Conservation (phyloP, 2,113 vertebrate species). For the Cathartes aura region DNA sequence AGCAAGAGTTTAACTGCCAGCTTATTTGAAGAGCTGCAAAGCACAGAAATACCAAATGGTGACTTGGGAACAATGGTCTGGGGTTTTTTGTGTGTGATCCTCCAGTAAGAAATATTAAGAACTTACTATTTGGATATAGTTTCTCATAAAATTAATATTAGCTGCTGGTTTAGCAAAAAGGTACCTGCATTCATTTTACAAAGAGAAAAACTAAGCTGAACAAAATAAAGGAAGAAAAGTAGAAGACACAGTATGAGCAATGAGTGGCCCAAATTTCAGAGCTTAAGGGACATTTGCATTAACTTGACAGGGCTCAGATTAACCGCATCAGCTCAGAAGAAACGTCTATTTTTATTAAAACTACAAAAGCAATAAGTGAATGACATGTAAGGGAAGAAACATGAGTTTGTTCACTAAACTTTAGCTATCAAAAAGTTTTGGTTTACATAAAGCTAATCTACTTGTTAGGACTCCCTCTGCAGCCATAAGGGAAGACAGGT, state of each 20-base stretch:
- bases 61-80: not conserved
- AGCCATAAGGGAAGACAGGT: not conserved
- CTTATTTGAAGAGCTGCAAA: not conserved
- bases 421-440: not conserved
- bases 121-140: not conserved
- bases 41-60: not conserved
- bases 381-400: not conserved
- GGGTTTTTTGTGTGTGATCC: accelerated
- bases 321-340: not conserved
- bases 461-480: not conserved
- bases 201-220: not conserved
- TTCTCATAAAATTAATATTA: not conserved
- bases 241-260: not conserved
- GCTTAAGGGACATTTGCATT: not conserved
- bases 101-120: not conserved
- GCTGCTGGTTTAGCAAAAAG: not conserved
- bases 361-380: not conserved
- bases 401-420: not conserved
- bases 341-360: not conserved
- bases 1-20: not conserved
- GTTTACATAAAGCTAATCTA: not conserved
- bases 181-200: not conserved
- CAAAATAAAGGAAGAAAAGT: not conserved
- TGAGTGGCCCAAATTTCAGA: not conserved
- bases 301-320: not conserved